Evolutionary conservation across 1,140 invertebrate species (phyloP).

Genomic region (Globodera ellingtonae): DNA sequence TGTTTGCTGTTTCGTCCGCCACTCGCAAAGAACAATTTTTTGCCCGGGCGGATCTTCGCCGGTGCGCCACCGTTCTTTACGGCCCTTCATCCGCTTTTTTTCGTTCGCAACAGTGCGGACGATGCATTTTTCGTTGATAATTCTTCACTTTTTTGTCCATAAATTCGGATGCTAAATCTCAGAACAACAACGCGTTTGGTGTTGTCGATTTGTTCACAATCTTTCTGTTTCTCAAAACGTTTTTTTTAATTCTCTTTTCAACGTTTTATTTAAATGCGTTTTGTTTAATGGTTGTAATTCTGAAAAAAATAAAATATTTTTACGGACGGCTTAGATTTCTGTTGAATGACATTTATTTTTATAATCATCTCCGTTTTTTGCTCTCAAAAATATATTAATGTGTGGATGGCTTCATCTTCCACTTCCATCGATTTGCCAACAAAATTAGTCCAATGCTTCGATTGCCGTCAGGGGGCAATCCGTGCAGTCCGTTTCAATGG

Average conservation of each 20-base stretch:
- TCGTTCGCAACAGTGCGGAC: neutral
- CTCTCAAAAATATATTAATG: too few species aligned
- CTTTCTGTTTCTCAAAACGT: neutral
- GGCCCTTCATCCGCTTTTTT: neutral
- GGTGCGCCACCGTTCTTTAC: neutral
- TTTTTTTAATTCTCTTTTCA: neutral
- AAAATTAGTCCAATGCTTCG: conserved; percentile 37
- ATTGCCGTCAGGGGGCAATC: conserved; percentile 47
- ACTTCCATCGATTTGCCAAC: conserved; percentile 26
- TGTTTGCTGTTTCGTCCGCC: conserved; percentile 7
- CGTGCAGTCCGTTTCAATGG: conserved; percentile 52
- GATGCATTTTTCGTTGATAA: neutral
- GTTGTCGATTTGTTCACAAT: too few species aligned
- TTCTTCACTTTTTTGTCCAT: neutral
- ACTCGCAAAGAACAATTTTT: neutral
- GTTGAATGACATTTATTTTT: too few species aligned
- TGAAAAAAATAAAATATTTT: too few species aligned
- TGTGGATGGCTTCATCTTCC: neutral
- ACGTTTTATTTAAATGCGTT: neutral
- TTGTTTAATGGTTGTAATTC: too few species aligned
- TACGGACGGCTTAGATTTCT: too few species aligned
- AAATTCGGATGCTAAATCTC: neutral
- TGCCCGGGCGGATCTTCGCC: conserved; percentile 10
- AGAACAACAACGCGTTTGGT: too few species aligned
- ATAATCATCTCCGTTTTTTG: too few species aligned